Evolutionary conservation across 1,140 invertebrate species (phyloP).

Genomic region (Cotesia glomerata): DNA sequence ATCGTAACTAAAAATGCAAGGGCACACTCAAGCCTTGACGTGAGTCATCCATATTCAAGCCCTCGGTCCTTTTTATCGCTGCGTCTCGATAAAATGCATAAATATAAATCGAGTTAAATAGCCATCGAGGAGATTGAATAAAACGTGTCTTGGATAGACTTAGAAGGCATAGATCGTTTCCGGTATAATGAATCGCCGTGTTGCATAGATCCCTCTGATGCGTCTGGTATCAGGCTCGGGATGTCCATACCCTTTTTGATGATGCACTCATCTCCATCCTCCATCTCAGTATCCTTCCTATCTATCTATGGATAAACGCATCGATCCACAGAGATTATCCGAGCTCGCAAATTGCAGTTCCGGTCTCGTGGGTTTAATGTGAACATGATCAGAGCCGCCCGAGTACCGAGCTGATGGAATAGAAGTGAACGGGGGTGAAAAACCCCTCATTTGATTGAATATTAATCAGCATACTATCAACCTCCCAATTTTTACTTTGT

Average conservation of each 20-base stretch:
- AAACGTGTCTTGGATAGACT: neutral
- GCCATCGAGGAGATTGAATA: too few species aligned
- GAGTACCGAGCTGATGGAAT: neutral
- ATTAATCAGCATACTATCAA: constrained; percentile 18
- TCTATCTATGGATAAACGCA: constrained; percentile 15
- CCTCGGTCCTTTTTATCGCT: neutral
- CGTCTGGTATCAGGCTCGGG: neutral
- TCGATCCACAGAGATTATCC: constrained; percentile 26
- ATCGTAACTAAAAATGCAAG: too few species aligned
- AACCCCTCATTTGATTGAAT: constrained; percentile 17
- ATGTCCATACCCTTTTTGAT: neutral
- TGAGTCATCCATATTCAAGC: neutral
- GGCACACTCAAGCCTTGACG: too few species aligned
- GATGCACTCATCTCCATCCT: neutral
- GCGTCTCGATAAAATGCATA: neutral
- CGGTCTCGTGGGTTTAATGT: constrained; percentile 30
- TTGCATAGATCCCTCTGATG: neutral
- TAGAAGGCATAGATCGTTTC: neutral
- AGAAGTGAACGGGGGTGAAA: neutral
- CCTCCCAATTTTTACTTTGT: neutral
- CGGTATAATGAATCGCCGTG: neutral
- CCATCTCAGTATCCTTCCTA: neutral
- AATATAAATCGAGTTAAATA: too few species aligned
- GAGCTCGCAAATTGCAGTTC: constrained; percentile 31
- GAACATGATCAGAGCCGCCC: constrained; percentile 4